Percentiles rank a stretch among this genome's conserved stretches.
Conservation (phyloP, 2,888 invertebrate species). For the Mamestra brassicae region DNA sequence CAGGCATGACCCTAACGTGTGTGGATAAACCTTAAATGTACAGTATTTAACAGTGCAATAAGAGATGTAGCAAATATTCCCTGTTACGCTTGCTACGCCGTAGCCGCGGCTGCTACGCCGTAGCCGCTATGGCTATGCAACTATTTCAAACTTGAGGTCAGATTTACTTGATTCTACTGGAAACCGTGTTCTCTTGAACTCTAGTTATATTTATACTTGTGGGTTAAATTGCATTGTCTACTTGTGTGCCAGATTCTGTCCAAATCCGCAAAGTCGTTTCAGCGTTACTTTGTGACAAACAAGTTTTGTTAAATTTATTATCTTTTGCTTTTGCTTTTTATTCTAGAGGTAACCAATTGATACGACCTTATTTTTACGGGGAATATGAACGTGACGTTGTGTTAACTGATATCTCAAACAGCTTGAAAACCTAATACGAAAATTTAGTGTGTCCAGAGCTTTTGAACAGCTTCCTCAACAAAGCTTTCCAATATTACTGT, state of each 20-base stretch:
- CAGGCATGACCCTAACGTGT: too few relatives aligned
- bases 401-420: background rate
- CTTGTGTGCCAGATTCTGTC: background rate
- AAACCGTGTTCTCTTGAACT: constrained; percentile 11
- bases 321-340: background rate
- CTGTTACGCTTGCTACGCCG: constrained; percentile 25
- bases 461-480: constrained; percentile 4
- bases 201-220: background rate
- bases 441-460: constrained; percentile 2
- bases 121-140: constrained; percentile 10
- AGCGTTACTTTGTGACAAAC: too few relatives aligned
- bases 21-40: background rate
- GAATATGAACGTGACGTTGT: too few relatives aligned
- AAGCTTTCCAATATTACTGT: constrained; percentile 36
- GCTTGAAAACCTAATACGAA: too few relatives aligned
- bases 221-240: constrained; percentile 15
- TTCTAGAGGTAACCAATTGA: background rate
- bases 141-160: constrained; percentile 24
- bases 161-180: constrained; percentile 7
- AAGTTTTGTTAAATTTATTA: background rate
- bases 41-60: constrained; percentile 12
- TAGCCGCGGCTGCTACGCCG: constrained; percentile 16
- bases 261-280: background rate
- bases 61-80: background rate
- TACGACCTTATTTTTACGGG: too few relatives aligned